Evolutionary conservation across 2,113 vertebrate species (phyloP).

Genomic region (Marcusenius ussheri): DNA sequence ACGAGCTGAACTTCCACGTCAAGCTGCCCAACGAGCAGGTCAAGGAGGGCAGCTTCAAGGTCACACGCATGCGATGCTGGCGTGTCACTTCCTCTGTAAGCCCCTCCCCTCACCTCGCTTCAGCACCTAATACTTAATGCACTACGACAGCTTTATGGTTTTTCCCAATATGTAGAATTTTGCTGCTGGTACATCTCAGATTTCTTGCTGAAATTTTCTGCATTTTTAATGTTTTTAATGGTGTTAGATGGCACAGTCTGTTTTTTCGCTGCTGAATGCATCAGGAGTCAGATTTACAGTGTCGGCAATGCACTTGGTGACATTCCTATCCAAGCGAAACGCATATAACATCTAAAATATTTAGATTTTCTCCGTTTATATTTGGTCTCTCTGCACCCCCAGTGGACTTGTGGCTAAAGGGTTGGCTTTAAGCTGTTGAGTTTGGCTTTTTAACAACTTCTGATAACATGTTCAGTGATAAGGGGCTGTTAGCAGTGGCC

Average conservation of each 20-base stretch:
- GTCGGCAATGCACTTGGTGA: neutral
- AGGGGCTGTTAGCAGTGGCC: neutral
- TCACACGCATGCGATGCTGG: conserved; percentile 98
- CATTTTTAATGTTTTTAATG: neutral
- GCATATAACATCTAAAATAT: neutral
- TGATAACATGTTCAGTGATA: neutral
- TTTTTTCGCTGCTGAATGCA: neutral
- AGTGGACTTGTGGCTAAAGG: neutral
- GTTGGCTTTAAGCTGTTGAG: neutral
- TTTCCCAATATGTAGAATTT: neutral
- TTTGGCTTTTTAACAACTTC: neutral
- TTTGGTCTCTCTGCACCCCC: neutral
- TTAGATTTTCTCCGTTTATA: neutral
- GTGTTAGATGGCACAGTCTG: neutral
- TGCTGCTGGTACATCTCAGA: neutral
- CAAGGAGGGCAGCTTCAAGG: conserved; percentile 97
- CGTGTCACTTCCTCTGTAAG: conserved; percentile 94
- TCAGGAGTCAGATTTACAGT: neutral
- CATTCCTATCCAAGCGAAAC: neutral
- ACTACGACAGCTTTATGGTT: neutral
- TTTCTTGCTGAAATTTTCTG: neutral
- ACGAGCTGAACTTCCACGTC: conserved; percentile 96
- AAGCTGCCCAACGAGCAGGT: conserved; percentile 87
- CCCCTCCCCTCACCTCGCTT: conserved; percentile 17
- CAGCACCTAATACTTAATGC: neutral